Evolutionary conservation across 2,797 vertebrate species (phyloP), one percentile per base, ranked within the genome.

Genomic region (Megaceryle alcyon): DNA sequence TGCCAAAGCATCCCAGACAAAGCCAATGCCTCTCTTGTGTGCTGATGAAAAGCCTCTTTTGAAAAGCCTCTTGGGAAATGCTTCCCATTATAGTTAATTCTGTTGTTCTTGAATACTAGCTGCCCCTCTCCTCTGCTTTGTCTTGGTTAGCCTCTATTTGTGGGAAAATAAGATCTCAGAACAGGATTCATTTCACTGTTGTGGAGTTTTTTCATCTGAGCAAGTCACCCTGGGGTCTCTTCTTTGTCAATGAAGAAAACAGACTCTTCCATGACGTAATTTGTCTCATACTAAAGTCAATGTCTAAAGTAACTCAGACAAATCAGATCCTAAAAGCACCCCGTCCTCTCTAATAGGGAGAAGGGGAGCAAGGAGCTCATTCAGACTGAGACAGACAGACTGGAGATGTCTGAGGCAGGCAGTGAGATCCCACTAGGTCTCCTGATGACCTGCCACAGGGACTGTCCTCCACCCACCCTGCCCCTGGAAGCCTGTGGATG

Each of bases 21-120:
- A 94, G 57, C 39, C 86, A 94, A n/a, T 49, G 20, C 14, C 46
- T 89, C 65, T 68, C 79, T 49, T 53, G 20, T 59, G 72, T 31
- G 43, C 72, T 96, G 92, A 88, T 95, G 86, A 96, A 95, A 96
- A 97, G 63, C 14, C 1, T 83, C 65, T 92, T 92, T 79, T 77
- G 82, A 94, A 86, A 78, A 92, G 60, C 37, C 90, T 88, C 86
- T 84, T 80, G 90, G 81, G 92, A 95, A 90, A 86, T 26, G 49
- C 56, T 92, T 94, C 88, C 92, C 56, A 73, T 86, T 88, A 64
- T 7, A 95, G 88, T 49, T 88, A 90, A 92, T 93, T 90, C 73
- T 71, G 71, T 91, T 90, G 57, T 73, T 93, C 71, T 85, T 86
- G 88, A 92, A 71, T 54, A 29, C 44, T 46, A 28, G 35, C 51